Evolutionary conservation across 2,888 invertebrate genomes (phyloP).

Genomic region (Nomada hirtipes): DNA sequence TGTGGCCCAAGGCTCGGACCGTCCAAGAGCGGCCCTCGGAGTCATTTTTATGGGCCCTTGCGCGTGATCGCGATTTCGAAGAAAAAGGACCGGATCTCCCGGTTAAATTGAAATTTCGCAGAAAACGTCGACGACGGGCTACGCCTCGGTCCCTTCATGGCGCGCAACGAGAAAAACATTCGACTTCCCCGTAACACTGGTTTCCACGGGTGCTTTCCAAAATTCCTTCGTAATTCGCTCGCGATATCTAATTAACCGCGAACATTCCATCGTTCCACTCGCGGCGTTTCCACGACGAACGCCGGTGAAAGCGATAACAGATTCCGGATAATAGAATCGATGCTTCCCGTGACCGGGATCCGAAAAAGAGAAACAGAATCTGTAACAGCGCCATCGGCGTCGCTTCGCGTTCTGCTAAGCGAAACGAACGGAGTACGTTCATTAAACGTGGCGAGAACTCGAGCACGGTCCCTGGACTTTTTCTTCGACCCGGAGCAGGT

Average conservation of each 20-base stretch:
- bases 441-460: constrained; percentile 61
- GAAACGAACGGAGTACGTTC: constrained; percentile 37
- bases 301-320: too few relatives aligned
- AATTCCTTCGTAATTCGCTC: not conserved
- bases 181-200: not conserved
- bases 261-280: constrained; percentile 16
- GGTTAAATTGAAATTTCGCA: constrained; percentile 26
- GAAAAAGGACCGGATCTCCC: constrained; percentile 22
- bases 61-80: constrained; percentile 32
- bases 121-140: not conserved
- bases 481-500: constrained; percentile 74
- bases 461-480: constrained; percentile 52
- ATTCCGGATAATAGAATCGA: too few relatives aligned
- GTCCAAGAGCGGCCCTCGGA: constrained; percentile 27
- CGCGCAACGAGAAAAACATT: constrained; percentile 2
- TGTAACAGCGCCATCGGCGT: constrained; percentile 5
- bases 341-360: too few relatives aligned
- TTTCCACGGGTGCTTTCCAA: not conserved
- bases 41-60: constrained; percentile 44
- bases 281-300: not conserved
- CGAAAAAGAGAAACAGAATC: not conserved
- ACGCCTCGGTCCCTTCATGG: not conserved
- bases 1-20: constrained; percentile 45
- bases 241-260: not conserved
- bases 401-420: constrained; percentile 33